Percentiles rank a stretch among this genome's conserved stretches.
These are phyloP conservation scores for Sebastes oblongus DNA, from an alignment of 2,797 vertebrate species.

Conservation along the genomic window DNA sequence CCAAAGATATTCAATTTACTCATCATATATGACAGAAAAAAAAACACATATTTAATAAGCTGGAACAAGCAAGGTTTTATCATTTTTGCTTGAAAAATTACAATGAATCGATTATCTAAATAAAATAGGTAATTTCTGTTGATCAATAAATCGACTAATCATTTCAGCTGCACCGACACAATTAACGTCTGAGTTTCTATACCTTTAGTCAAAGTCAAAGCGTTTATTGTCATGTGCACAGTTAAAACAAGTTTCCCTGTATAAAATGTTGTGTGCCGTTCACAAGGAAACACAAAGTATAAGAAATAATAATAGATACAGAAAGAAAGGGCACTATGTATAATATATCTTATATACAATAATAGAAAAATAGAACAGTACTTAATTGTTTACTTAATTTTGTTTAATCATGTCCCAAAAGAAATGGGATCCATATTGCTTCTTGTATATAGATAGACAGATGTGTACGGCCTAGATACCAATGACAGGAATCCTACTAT, in stretches of 20 bases:
- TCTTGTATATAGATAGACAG: background rate
- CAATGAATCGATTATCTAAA: background rate
- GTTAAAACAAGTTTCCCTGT: no score
- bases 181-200: background rate
- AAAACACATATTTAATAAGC: background rate
- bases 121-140: background rate
- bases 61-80: background rate
- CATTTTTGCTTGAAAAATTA: background rate
- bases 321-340: no score
- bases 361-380: no score
- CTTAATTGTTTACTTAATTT: background rate
- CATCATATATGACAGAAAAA: background rate
- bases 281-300: no score
- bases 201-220: background rate
- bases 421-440: background rate
- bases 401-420: background rate
- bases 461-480: background rate
- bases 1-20: background rate
- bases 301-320: no score
- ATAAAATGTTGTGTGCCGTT: no score
- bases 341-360: no score
- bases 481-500: background rate
- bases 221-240: rapidly evolving
- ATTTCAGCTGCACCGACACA: background rate
- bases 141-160: background rate